phyloP scores from a whole-genome alignment of 2,113 vertebrate genomes.

The Lepisosteus osseus region DNA sequence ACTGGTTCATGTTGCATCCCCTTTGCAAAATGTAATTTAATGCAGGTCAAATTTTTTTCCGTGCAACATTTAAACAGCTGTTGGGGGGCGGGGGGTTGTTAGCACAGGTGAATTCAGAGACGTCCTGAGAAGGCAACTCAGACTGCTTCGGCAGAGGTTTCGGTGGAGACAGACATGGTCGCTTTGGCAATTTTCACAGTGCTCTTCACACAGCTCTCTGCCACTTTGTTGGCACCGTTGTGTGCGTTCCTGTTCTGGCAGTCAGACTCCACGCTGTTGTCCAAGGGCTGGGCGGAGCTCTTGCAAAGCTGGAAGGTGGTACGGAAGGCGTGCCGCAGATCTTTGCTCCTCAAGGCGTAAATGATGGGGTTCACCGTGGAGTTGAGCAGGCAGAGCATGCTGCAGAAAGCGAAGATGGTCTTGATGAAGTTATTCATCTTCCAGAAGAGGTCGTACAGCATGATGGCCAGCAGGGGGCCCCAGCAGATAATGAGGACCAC shows the following conservation, averaged over 20 bases:
- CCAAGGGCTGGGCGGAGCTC: slow-evolving; percentile 81
- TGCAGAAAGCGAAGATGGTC: slow-evolving; percentile 97
- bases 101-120: not conserved
- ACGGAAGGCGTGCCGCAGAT: slow-evolving; percentile 92
- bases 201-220: slow-evolving; percentile 96
- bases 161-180: slow-evolving; percentile 98
- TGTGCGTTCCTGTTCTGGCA: slow-evolving; percentile 86
- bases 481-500: slow-evolving; percentile 97
- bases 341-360: slow-evolving; percentile 95
- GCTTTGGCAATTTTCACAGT: slow-evolving; percentile 99
- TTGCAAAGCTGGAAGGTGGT: slow-evolving; percentile 87
- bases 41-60: too few relatives aligned
- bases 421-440: slow-evolving; percentile 95
- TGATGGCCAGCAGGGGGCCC: slow-evolving; percentile 95
- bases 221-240: slow-evolving; percentile 87
- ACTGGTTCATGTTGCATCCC: too few relatives aligned
- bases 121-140: slow-evolving; percentile 53
- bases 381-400: slow-evolving; percentile 96
- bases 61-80: too few relatives aligned
- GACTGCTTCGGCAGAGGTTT: slow-evolving; percentile 93
- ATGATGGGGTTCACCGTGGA: slow-evolving; percentile 98
- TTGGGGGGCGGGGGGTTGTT: not conserved
- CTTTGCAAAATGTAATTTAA: too few relatives aligned
- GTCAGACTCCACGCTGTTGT: slow-evolving; percentile 98
- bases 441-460: slow-evolving; percentile 98